These are phyloP conservation scores for Drosophila murphyi DNA, from an alignment of 1,140 invertebrate genomes.

Conservation along the genomic window DNA sequence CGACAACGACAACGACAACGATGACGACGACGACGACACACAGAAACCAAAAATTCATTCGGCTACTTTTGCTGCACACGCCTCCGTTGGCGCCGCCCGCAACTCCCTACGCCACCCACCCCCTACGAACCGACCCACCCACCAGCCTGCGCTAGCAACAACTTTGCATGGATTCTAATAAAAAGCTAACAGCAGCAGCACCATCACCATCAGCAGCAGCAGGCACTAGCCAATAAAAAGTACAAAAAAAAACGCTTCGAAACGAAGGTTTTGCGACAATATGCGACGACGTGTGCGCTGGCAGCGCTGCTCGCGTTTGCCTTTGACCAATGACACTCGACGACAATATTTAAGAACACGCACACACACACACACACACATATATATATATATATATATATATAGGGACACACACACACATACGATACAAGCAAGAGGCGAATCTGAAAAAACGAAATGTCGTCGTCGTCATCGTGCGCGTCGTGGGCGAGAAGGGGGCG, in stretches of 20 bases:
- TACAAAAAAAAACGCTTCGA: slow-evolving; percentile 18
- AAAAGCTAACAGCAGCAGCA: slow-evolving; percentile 40
- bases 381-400: slow-evolving; percentile 4
- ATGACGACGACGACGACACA: slow-evolving; percentile 32
- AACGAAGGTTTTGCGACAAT: slow-evolving; percentile 55
- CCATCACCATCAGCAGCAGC: slow-evolving; percentile 4
- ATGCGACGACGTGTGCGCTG: slow-evolving; percentile 41
- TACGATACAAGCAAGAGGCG: slow-evolving; percentile 55
- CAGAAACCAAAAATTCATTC: slow-evolving; percentile 76
- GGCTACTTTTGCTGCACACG: slow-evolving; percentile 63
- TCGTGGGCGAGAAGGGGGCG: slow-evolving; percentile 5
- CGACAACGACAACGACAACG: slow-evolving; percentile 24
- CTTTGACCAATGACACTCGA: slow-evolving; percentile 84
- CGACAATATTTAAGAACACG: slow-evolving; percentile 81
- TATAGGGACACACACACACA: slow-evolving; percentile 18
- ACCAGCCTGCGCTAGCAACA: not conserved
- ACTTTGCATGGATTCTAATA: slow-evolving; percentile 60
- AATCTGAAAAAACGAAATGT: slow-evolving; percentile 76
- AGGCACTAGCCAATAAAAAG: slow-evolving; percentile 25
- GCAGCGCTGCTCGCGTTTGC: slow-evolving; percentile 54
- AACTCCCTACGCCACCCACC: not conserved
- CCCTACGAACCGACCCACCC: too few relatives aligned
- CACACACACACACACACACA: slow-evolving; percentile 37
- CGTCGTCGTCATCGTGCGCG: slow-evolving; percentile 42
- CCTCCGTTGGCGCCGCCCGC: slow-evolving; percentile 11